Evolutionary conservation across 2,888 invertebrate genomes (phyloP).

Genomic region (Scaeva pyrastri): DNA sequence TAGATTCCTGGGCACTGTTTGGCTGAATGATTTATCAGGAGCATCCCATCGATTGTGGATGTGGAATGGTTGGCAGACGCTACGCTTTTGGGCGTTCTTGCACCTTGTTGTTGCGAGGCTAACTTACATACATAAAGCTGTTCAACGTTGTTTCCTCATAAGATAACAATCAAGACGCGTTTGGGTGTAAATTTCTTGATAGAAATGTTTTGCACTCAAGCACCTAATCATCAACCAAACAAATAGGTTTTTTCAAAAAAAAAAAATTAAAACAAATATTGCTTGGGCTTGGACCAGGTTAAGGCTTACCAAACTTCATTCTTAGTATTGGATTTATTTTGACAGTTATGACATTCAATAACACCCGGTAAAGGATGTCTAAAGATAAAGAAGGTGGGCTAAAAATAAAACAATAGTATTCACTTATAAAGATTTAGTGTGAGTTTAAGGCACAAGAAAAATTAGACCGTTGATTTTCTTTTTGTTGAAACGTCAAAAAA

Average conservation of each 20-base stretch:
- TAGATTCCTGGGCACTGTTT: conserved; percentile 48
- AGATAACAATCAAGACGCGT: conserved; percentile 62
- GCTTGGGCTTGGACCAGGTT: too few relatives aligned
- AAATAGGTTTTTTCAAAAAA: neutral
- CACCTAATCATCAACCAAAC: conserved; percentile 6
- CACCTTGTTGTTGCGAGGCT: conserved; percentile 52
- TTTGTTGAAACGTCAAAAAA: too few relatives aligned
- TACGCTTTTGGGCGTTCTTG: conserved; percentile 64
- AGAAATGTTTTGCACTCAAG: conserved; percentile 15
- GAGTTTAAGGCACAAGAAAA: too few relatives aligned
- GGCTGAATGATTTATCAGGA: conserved; percentile 71
- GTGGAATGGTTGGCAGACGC: conserved; percentile 40
- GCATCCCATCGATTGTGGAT: conserved; percentile 64
- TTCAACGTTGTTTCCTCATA: conserved; percentile 66
- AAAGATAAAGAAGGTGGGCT: too few relatives aligned
- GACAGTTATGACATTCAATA: too few relatives aligned
- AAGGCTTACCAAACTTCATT: too few relatives aligned
- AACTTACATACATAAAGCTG: conserved; percentile 1
- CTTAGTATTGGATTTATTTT: too few relatives aligned
- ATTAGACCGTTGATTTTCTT: too few relatives aligned
- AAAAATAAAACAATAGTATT: too few relatives aligned
- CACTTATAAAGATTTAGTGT: too few relatives aligned
- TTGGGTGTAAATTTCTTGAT: conserved; percentile 62
- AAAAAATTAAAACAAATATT: neutral
- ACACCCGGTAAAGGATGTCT: too few relatives aligned